Conservation (phyloP, 1,140 invertebrate genomes). For the Drosophila repletoides region DNA sequence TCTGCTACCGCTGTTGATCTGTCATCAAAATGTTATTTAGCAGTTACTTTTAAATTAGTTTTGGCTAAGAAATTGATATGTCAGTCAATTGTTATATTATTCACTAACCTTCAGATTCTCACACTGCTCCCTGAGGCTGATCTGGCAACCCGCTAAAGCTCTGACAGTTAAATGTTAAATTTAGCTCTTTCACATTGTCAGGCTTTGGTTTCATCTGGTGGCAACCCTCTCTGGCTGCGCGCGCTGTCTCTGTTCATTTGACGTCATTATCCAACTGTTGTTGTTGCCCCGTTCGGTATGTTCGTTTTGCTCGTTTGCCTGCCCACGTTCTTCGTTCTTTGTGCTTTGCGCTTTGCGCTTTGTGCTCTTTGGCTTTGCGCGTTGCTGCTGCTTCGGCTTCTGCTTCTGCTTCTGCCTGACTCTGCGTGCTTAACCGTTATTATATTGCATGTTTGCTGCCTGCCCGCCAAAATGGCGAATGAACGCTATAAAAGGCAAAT, state of each 20-base stretch:
- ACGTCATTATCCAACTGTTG: constrained; percentile 48
- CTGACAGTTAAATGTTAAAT: too few species aligned
- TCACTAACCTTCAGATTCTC: too few species aligned
- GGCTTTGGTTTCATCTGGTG: neutral
- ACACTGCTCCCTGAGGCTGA: constrained; percentile 9
- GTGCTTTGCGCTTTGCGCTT: constrained; percentile 5
- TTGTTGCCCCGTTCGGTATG: too few species aligned
- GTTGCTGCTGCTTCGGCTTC: neutral
- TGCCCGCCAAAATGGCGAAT: constrained; percentile 2
- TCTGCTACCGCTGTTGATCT: too few species aligned
- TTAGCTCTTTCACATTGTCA: neutral
- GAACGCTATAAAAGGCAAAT: constrained; percentile 10
- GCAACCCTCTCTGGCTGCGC: neutral
- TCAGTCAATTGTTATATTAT: too few species aligned
- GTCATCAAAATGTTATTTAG: too few species aligned
- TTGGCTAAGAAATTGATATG: too few species aligned
- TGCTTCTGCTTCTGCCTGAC: constrained; percentile 1
- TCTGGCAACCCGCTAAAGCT: constrained; percentile 31
- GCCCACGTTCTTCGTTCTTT: constrained; percentile 2
- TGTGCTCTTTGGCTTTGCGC: neutral
- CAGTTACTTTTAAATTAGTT: too few species aligned
- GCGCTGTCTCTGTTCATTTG: constrained; percentile 28
- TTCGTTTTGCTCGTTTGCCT: constrained; percentile 23
- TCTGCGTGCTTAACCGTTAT: constrained; percentile 42
- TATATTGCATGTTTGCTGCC: constrained; percentile 29